Evolutionary conservation across 2,797 vertebrate genomes (phyloP), one percentile per base, ranked within the genome.

Genomic region (Enteromius radiatus): DNA sequence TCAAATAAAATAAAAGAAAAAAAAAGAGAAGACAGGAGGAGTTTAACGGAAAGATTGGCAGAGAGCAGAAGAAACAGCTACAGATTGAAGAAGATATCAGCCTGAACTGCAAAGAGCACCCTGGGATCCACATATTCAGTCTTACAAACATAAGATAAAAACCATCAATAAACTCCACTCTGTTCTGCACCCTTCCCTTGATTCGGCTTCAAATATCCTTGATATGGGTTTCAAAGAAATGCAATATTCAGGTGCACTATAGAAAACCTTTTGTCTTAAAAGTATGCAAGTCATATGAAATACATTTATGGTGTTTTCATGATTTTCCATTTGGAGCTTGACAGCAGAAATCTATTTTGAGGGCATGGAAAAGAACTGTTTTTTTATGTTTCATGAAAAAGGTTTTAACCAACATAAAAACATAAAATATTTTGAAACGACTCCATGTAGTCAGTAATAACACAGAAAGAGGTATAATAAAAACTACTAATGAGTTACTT

Each of bases 151-250:
- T n/a, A 43, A 56, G 12, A 61, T 10, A 43, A 41, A 77, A 45
- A 14, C 19, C 17, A 64, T 64, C 56, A 65, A 59, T 28, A 56
- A 61, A 43, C 67, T 49, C 26, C 2, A 2, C 38, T 45, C 17
- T 56, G 10, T 14, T 31, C 38, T n/a, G 28, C 41, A 23, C 14
- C 17, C 3, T 0, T 28, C n/a, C n/a, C 17, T 59, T 41, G 54
- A 43, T 61, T 76, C 54, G 10, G 73, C 54, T 76, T 76, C 73
- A 61, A 47, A 71, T 31, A 71, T 26, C 31, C 21, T 36, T 54
- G 19, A 74, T 74, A 36, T 7, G 15, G 4, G 26, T 74, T 54
- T 74, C 70, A 74, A 74, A 74, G 45, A 21, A 36, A 52, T 28
- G 1, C 19, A 28, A 28, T 45, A 47, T 28, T 47, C 43, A 70